phyloP scores from a whole-genome alignment of 1,140 invertebrate species.

The Physella acuta region DNA sequence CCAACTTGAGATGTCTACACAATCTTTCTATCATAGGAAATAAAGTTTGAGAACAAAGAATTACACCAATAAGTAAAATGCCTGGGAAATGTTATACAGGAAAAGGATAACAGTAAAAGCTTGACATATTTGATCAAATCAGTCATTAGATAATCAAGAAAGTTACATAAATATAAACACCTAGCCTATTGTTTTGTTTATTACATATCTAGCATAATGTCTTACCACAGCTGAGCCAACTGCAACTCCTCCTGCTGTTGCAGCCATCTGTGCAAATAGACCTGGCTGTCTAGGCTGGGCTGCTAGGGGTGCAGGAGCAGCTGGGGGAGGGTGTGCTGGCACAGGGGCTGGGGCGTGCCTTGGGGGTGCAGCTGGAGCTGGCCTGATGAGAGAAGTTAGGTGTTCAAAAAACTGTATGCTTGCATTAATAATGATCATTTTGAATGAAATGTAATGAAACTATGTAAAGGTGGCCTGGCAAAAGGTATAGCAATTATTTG shows the following conservation, averaged over 20 bases:
- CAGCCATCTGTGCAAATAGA: slow-evolving; percentile 80
- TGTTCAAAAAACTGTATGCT: too few species aligned
- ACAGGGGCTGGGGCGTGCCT: slow-evolving; percentile 7
- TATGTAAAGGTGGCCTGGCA: too few species aligned
- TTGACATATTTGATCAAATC: not conserved
- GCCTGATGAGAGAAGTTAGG: too few species aligned
- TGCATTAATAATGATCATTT: too few species aligned
- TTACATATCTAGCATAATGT: too few species aligned
- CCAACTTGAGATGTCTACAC: too few species aligned
- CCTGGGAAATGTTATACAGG: not conserved
- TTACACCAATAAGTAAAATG: too few species aligned
- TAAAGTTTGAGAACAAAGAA: too few species aligned
- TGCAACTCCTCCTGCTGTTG: slow-evolving; percentile 62
- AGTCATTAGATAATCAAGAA: not conserved
- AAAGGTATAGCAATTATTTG: too few species aligned
- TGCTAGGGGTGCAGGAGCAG: slow-evolving; percentile 59
- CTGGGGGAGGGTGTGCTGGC: slow-evolving; percentile 35
- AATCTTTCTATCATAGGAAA: too few species aligned
- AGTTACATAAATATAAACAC: not conserved
- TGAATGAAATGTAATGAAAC: too few species aligned
- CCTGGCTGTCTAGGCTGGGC: slow-evolving; percentile 67
- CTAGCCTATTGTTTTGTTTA: too few species aligned
- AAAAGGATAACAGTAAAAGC: not conserved
- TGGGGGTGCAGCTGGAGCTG: slow-evolving; percentile 14
- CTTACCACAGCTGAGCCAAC: slow-evolving; percentile 62